Base-by-base conservation (phyloP, 2,113 vertebrate genomes). In the Lichenostomus cassidix region DNA sequence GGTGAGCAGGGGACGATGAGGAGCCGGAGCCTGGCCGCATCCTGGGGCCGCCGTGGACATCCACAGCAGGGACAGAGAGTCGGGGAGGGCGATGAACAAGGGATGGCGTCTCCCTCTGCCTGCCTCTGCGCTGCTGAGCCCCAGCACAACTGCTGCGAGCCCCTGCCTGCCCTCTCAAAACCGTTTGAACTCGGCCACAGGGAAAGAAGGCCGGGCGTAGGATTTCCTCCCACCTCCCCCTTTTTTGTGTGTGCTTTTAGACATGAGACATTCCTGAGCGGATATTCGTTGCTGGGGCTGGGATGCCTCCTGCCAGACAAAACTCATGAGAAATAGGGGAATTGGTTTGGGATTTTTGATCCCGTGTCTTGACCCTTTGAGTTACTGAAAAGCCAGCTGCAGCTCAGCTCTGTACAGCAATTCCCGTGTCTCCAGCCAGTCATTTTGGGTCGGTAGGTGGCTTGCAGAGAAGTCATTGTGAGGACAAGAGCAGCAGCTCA, bases 181-280 rank as follows among this genome's bases (percentile, higher is more conserved):
- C 69, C 2, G 2, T 69, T 50, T 93, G 87, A 93, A 81, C 90
- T 87, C 42, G 2, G 64, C 81, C 69, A 78, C 3, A 1, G 55
- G 63, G 71, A 83, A n/a, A 52, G 77, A 89, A 94, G 77, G 81
- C 58, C 6, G 1, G 42, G 84, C 5, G 0, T 35, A 89, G 77
- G 83, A 71, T 79, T 95, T 90, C 91, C 41, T 80, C 75, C 86
- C 67, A 41, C 74, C 86, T 71, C 70, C 77, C 31, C 20, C 8
- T 3, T 19, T 74, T 73, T 17, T 21, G 46, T 92, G 14, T 52
- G 29, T 79, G 62, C 50, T 92, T 84, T 93, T 67, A 90, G 67
- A 44, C 53, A 35, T 20, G 63, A 89, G 86, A 77, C 86, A 94
- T 95, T 95, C 93, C 80, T 81, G 76, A 77, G 93, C 4, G 12